Conservation (phyloP, 2,888 invertebrate species). For the Diarsia brunnea region DNA sequence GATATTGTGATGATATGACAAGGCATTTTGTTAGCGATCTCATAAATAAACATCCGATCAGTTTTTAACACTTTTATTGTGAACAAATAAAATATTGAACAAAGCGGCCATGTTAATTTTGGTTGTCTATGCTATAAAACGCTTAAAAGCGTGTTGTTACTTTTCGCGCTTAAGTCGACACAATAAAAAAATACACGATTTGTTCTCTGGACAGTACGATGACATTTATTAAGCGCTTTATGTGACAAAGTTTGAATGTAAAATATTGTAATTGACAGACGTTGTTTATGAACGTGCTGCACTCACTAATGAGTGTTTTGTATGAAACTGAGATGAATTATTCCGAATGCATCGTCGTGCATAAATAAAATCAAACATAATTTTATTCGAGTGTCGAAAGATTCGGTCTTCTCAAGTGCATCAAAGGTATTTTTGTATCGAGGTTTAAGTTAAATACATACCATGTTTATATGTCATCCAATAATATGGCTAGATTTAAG, state of each 20-base stretch:
- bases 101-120: conserved; percentile 24
- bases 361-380: conserved; percentile 31
- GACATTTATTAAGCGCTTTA: conserved; percentile 69
- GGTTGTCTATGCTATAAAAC: conserved; percentile 47
- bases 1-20: conserved; percentile 79
- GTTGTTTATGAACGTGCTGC: conserved; percentile 65
- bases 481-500: background rate
- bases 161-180: conserved; percentile 35
- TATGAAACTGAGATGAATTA: conserved; percentile 61
- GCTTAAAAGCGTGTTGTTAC: conserved; percentile 58
- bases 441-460: background rate
- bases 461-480: background rate
- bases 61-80: conserved; percentile 49
- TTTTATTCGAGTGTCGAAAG: conserved; percentile 13
- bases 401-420: background rate
- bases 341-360: conserved; percentile 41
- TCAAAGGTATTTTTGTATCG: background rate
- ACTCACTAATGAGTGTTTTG: conserved; percentile 69
- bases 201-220: conserved; percentile 41
- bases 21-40: conserved; percentile 66
- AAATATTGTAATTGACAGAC: conserved; percentile 70
- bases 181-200: conserved; percentile 50
- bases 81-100: conserved; percentile 41
- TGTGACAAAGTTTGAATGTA: conserved; percentile 67
- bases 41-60: conserved; percentile 66